Base-by-base conservation (phyloP, 2,888 invertebrate species). In the Tetragonula carbonaria region DNA sequence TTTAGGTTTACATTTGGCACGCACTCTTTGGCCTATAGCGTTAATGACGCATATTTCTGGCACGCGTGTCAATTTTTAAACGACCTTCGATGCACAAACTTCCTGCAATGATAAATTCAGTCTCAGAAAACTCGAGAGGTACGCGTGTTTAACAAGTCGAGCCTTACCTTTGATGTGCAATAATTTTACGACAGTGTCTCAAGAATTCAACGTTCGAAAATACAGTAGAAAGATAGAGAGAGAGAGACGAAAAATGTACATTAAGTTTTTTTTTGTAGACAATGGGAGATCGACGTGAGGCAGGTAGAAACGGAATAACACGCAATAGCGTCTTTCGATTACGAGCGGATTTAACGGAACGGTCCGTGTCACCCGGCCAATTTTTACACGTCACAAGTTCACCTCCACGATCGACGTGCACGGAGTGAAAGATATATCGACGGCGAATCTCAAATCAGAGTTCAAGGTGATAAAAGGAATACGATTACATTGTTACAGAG, bases 381-480 rank as follows among this genome's bases (percentile, higher is more conserved):
- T 70, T 62, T 68, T 59, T 45, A 18, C 51, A 16, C 14, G 45
- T 28, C 14, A 18, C 33, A 53, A 28, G 16, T 33, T 45, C 23
- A 4, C 53, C 33, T 51, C 23, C 45, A 66, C 18, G 18, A 70
- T 28, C 2, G 14, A 18, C 28, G 18, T 51, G 0, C 59, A 53
- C n/a, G 21, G 53, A 50, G 18, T 18, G 33, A 62, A 73, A 38
- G 55, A 66, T 70, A 77, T n/a, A 74, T 74, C 68, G n/a, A 18
- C 66, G 53, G n/a, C 59, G 70, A 70, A 85, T 79, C 53, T 62
- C 55, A 50, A 55, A 79, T 84, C 66, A 18, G 51, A 78, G 70
- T 84, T 84, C 84, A 84, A 76, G 66, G 76, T 33, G 11, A 76
- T 28, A 57, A 74, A 33, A 63, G 71, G 74, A 74, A 79, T 38